Percentiles rank a stretch among this genome's conserved stretches.
Evolutionary conservation across 2,797 vertebrate species (phyloP).

Genomic region (Molossus alvarezi): DNA sequence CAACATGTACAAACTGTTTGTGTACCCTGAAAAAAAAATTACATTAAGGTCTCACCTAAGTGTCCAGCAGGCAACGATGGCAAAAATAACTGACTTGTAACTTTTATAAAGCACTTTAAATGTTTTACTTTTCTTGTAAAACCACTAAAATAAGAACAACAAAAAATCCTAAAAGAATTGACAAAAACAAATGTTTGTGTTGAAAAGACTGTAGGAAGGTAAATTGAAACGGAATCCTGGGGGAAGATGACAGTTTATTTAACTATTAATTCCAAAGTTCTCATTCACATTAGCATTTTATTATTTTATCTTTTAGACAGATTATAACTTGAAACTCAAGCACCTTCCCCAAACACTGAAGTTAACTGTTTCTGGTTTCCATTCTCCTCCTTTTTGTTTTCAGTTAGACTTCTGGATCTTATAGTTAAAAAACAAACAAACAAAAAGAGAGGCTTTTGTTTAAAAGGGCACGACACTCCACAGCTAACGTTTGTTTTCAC

Average conservation of each 20-base stretch:
- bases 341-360: slow-evolving; percentile 66
- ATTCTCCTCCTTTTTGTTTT: slow-evolving; percentile 14
- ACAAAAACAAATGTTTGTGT: slow-evolving; percentile 54
- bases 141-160: slow-evolving; percentile 31
- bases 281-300: slow-evolving; percentile 62
- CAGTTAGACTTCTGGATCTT: slow-evolving; percentile 29
- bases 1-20: slow-evolving; percentile 8
- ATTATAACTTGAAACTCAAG: slow-evolving; percentile 59
- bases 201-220: slow-evolving; percentile 60
- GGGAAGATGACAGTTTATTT: slow-evolving; percentile 58
- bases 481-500: slow-evolving; percentile 22
- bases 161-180: background rate
- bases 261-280: slow-evolving; percentile 57
- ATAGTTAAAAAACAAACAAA: background rate
- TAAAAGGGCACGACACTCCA: slow-evolving; percentile 16
- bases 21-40: background rate
- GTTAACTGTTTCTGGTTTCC: slow-evolving; percentile 45
- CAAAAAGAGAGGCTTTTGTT: slow-evolving; percentile 61
- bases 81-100: slow-evolving; percentile 62
- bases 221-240: slow-evolving; percentile 46
- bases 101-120: slow-evolving; percentile 62
- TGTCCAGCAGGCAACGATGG: background rate
- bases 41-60: background rate
- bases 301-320: slow-evolving; percentile 53
- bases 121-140: slow-evolving; percentile 38